Conservation (phyloP, 2,888 invertebrate genomes). For the Rhagophthalmus giganteus region DNA sequence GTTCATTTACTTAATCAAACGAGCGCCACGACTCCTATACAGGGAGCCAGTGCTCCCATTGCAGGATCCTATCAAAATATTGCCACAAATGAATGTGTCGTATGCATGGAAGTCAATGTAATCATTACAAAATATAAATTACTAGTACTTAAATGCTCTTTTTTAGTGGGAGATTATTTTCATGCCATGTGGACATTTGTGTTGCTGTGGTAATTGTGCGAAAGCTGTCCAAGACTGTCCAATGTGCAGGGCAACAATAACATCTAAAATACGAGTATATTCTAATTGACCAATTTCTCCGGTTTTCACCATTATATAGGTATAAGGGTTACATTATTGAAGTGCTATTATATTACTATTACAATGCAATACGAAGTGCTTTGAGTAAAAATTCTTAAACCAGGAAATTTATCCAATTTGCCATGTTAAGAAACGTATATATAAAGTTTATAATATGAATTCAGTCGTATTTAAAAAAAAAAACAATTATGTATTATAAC, state of each 20-base stretch:
- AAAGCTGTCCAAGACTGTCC: constrained; percentile 68
- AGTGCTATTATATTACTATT: neutral
- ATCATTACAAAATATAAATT: constrained; percentile 39
- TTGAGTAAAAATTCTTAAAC: neutral
- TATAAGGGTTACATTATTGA: neutral
- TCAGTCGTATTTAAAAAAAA: no score
- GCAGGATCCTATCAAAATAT: constrained; percentile 36
- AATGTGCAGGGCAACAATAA: constrained; percentile 73
- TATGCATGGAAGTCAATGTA: constrained; percentile 78
- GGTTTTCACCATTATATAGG: no score
- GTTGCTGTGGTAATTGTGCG: constrained; percentile 76
- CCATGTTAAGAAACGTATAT: no score
- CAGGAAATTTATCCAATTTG: neutral
- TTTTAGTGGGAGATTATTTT: constrained; percentile 76
- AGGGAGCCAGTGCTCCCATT: constrained; percentile 47
- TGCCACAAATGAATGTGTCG: constrained; percentile 72
- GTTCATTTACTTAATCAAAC: constrained; percentile 9
- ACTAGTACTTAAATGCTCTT: constrained; percentile 19
- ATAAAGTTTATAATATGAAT: neutral
- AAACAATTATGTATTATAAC: no score
- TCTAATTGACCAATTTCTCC: constrained; percentile 5
- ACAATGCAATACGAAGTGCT: neutral
- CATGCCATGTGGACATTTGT: constrained; percentile 86
- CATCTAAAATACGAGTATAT: constrained; percentile 67
- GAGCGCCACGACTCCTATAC: constrained; percentile 30